A percentile compares a stretch with the other conserved stretches of the same genome.
Conservation (phyloP, 1,140 invertebrate genomes). For the Aphaenogaster floridana region DNA sequence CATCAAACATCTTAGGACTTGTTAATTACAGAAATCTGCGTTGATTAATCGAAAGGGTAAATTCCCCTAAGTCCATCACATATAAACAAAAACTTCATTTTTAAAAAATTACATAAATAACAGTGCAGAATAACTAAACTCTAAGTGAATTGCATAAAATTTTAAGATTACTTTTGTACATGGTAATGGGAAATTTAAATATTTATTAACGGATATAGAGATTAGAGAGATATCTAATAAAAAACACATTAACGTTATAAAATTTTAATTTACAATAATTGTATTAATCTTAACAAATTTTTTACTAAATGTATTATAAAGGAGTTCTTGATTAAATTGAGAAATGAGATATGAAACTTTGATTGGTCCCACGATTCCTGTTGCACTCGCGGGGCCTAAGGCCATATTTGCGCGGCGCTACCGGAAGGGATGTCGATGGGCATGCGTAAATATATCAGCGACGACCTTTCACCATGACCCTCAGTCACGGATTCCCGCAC, state of each 20-base stretch:
- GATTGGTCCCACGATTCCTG: constrained; percentile 45
- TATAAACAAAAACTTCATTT: not conserved
- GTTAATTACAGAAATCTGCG: constrained; percentile 63
- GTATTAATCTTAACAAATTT: not conserved
- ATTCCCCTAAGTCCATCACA: not conserved
- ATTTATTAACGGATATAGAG: not conserved
- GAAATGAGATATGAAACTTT: constrained; percentile 20
- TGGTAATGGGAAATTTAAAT: not conserved
- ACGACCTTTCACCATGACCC: constrained; percentile 71
- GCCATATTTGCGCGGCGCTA: constrained; percentile 40
- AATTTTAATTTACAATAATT: not conserved
- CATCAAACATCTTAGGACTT: constrained; percentile 37
- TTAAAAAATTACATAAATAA: not conserved
- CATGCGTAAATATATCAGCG: constrained; percentile 70
- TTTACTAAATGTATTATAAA: not conserved
- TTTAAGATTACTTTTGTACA: not conserved
- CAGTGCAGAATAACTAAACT: not conserved
- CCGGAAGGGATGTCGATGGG: constrained; percentile 49
- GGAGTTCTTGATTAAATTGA: constrained; percentile 4
- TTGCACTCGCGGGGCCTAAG: constrained; percentile 2
- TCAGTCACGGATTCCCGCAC: constrained; percentile 39
- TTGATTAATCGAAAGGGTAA: constrained; percentile 47
- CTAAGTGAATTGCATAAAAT: not conserved
- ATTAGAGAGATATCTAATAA: not conserved
- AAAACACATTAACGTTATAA: not conserved